phyloP scores from a whole-genome alignment of 2,113 vertebrate genomes.

The Neopipo cinnamomea region DNA sequence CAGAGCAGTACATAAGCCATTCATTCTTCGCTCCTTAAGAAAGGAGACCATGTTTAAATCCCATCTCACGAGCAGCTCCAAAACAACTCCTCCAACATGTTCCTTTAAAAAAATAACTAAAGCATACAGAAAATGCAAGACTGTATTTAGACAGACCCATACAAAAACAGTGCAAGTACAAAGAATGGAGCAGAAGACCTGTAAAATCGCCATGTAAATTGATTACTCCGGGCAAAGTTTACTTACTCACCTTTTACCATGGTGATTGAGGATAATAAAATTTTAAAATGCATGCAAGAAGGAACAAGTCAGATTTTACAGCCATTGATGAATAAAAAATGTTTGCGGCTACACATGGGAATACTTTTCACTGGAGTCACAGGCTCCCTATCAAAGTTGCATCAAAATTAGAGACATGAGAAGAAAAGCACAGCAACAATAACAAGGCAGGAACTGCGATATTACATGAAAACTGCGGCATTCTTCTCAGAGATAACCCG shows the following conservation, averaged over 20 bases:
- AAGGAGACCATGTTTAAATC: background rate
- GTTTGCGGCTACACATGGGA: background rate
- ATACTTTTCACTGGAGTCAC: constrained; percentile 13
- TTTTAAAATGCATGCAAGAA: constrained; percentile 29
- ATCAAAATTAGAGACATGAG: background rate
- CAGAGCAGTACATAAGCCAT: background rate
- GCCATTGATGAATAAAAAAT: background rate
- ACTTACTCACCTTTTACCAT: constrained; percentile 29
- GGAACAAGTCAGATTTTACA: constrained; percentile 18
- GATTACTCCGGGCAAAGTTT: background rate
- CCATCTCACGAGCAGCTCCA: background rate
- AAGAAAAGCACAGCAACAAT: background rate
- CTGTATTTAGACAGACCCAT: background rate
- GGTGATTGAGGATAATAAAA: constrained; percentile 16
- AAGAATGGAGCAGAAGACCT: background rate
- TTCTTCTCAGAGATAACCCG: background rate
- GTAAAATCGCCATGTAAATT: constrained; percentile 38
- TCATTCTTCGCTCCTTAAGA: background rate
- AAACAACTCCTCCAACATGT: background rate
- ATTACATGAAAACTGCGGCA: background rate
- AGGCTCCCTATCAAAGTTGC: background rate
- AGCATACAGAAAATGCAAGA: background rate
- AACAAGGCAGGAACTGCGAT: background rate
- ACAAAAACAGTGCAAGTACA: background rate
- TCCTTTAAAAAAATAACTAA: background rate